These are phyloP conservation scores for Drosophila nr. perissopoda DNA, from an alignment of 2,888 invertebrate species.

Conservation along the genomic window DNA sequence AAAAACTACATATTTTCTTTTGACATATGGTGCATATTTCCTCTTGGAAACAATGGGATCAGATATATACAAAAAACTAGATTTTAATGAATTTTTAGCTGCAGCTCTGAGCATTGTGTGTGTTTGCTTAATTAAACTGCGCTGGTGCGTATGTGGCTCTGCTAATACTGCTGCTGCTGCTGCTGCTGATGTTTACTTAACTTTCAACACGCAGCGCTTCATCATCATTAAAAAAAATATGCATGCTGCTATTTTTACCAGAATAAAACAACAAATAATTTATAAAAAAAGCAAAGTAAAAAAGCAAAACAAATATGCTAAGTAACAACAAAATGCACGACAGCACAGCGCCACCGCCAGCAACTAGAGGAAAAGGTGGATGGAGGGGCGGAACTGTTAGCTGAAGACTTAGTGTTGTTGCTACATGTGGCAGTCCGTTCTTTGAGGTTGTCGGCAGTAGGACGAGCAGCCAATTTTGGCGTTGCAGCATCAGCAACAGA, in stretches of 20 bases:
- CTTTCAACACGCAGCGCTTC: slow-evolving; percentile 77
- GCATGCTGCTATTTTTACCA: slow-evolving; percentile 29
- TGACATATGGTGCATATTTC: not conserved
- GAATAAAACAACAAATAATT: slow-evolving; percentile 18
- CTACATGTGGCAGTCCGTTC: slow-evolving; percentile 31
- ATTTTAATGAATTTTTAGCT: slow-evolving; percentile 75
- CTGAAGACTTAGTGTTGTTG: slow-evolving; percentile 26
- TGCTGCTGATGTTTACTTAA: slow-evolving; percentile 66
- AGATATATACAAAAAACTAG: slow-evolving; percentile 39
- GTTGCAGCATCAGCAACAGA: slow-evolving; percentile 10
- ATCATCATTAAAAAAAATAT: slow-evolving; percentile 75
- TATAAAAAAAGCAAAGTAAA: slow-evolving; percentile 10
- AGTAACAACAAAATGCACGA: slow-evolving; percentile 41
- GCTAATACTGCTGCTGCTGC: slow-evolving; percentile 11
- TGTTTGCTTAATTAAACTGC: slow-evolving; percentile 77
- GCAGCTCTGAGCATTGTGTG: slow-evolving; percentile 57
- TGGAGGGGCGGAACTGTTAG: slow-evolving; percentile 26
- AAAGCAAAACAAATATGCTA: slow-evolving; percentile 75
- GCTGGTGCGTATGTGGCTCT: slow-evolving; percentile 18
- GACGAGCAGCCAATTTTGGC: slow-evolving; percentile 27
- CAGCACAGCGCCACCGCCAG: slow-evolving; percentile 28
- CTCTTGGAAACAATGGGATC: not conserved
- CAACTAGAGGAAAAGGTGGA: not conserved
- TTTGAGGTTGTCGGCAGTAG: slow-evolving; percentile 19
- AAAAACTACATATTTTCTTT: not conserved